Evolutionary conservation across 1,140 invertebrate species (phyloP).

Genomic region (Lordiphosa stackelbergi): DNA sequence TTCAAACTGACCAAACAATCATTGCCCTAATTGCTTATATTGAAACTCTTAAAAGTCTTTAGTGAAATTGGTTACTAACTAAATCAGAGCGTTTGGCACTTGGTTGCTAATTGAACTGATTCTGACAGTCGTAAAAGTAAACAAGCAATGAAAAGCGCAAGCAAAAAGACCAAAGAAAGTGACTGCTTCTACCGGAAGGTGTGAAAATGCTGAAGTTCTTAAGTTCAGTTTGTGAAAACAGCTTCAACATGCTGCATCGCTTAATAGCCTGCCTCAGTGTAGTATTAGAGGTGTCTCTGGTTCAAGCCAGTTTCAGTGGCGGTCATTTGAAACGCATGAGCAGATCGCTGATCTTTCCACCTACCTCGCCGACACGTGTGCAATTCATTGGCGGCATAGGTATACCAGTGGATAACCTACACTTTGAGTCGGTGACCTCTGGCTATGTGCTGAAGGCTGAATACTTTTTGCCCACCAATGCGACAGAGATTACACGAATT

Average conservation of each 20-base stretch:
- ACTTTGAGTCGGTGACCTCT: conserved; percentile 69
- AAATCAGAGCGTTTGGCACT: conserved; percentile 12
- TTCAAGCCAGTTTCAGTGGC: background rate
- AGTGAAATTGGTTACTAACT: conserved; percentile 8
- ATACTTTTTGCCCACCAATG: conserved; percentile 67
- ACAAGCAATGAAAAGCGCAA: conserved; percentile 30
- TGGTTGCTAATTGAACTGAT: conserved; percentile 54
- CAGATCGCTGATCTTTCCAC: conserved; percentile 67
- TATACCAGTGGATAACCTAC: conserved; percentile 66
- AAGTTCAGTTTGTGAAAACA: conserved; percentile 29
- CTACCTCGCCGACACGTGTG: conserved; percentile 65
- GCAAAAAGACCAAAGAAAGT: conserved; percentile 38
- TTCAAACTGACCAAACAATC: too few species aligned
- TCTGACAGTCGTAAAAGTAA: conserved; percentile 24
- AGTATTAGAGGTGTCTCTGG: background rate
- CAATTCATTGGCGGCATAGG: conserved; percentile 75
- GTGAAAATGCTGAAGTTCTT: conserved; percentile 30
- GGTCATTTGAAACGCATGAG: conserved; percentile 41
- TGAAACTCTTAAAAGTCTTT: background rate
- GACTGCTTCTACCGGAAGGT: conserved; percentile 29
- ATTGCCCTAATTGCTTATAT: too few species aligned
- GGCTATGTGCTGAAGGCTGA: conserved; percentile 75
- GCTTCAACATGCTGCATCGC: conserved; percentile 30
- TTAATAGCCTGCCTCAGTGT: background rate
- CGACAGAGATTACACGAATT: conserved; percentile 46